phyloP scores from a whole-genome alignment of 2,113 vertebrate genomes.

The Pseudorectes ferrugineus region DNA sequence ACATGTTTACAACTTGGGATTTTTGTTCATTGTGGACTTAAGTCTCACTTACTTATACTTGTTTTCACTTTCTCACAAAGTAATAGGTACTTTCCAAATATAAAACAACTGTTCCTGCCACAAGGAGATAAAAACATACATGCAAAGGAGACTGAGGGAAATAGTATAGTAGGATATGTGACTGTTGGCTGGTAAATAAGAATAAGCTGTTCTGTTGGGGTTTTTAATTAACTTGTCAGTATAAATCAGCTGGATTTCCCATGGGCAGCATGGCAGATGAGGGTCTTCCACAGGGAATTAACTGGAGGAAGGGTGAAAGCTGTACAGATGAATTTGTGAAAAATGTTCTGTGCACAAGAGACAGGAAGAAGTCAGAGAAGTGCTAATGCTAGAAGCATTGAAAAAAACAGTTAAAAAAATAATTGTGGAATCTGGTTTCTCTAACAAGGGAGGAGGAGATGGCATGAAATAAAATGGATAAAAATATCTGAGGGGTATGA shows the following conservation, averaged over 20 bases:
- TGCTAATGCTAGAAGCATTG: neutral
- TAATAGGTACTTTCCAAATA: neutral
- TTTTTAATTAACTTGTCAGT: conserved; percentile 48
- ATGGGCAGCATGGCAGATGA: neutral
- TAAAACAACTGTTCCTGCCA: neutral
- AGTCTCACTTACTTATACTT: neutral
- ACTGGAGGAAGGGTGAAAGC: neutral
- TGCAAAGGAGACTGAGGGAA: neutral
- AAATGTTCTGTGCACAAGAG: neutral
- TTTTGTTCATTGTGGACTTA: neutral
- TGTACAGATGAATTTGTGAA: neutral
- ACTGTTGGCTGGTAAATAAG: conserved; percentile 31
- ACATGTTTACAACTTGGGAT: neutral
- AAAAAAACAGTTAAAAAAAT: neutral
- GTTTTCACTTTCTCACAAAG: neutral
- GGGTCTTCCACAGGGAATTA: conserved; percentile 27
- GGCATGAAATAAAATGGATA: neutral
- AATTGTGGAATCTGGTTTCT: neutral
- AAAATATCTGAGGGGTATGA: neutral
- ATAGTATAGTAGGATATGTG: neutral
- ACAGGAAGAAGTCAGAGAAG: neutral
- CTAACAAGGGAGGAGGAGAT: neutral
- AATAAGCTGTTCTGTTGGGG: neutral
- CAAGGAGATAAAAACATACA: neutral
- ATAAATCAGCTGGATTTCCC: conserved; percentile 42